Evolutionary conservation across 2,888 invertebrate genomes (phyloP), one percentile per base, ranked within the genome.

Genomic region (Drepanosiphum platanoidis): DNA sequence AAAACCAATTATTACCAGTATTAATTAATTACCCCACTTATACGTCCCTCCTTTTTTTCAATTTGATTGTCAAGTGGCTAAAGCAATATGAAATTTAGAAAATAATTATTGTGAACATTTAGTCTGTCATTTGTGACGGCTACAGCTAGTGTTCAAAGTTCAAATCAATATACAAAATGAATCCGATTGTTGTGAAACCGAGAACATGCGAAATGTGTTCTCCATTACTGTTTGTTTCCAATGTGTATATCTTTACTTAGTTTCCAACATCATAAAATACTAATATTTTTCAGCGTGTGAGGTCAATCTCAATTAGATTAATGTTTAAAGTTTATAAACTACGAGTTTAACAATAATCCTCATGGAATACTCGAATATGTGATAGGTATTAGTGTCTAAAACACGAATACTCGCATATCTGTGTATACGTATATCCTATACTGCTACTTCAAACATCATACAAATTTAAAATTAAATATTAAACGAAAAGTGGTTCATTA

Each of bases 271-370:
- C 22, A 52, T 22, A 52, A 46, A 52, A 52, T 52, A 52, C 18
- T 3, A 8, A 52, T 18, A 52, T 52, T 52, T 52, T 52, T 52
- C 22, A 18, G 52, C 32, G 32, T 22, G 34, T 7, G 34, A 1
- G 75, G 75, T 75, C 58, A 58, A 75, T 58, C 58, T 75, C 58
- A 58, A 75, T 58, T 75, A 75, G 34, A 75, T 75, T 75, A 75
- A 75, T 75, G 75, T 75, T 15, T 58, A 75, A 58, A 75, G 58
- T 75, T 75, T 58, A 36, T 18, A 75, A 58, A 18, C 58, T 52
- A 58, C 27, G 75, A 34, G 9, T 75, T 75, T 70, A 52, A 52
- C 27, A 58, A 52, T 75, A 75, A 75, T 75, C 75, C 75, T 58
- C 15, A 13, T 3, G 58, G 75, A 58, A 75, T 75, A 75, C 75